Conservation (phyloP, 2,888 invertebrate genomes). For the Dermolepida albohirtum region DNA sequence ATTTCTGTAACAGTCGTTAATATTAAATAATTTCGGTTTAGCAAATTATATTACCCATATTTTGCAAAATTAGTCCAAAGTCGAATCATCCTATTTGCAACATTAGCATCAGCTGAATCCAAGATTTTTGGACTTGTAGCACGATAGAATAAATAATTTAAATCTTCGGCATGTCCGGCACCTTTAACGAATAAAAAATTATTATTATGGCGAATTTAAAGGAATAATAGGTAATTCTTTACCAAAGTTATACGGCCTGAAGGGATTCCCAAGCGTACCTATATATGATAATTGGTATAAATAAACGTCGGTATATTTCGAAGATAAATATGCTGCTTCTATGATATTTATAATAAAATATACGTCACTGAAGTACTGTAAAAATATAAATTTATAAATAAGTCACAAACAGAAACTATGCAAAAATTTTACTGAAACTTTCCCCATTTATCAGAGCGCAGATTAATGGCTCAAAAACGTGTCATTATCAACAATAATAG, state of each 20-base stretch:
- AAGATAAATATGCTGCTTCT: conserved; percentile 1
- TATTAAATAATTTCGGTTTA: background rate
- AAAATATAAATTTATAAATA: background rate
- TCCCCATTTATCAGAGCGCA: no score
- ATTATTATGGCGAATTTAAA: no score
- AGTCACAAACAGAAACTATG: no score
- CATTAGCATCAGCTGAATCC: background rate
- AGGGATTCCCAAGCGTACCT: conserved; percentile 3
- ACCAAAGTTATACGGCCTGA: conserved; percentile 8
- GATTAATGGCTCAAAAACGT: no score
- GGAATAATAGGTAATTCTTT: no score
- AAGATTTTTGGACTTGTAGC: background rate
- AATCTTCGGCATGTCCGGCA: conserved; percentile 16
- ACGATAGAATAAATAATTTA: conserved; percentile 21
- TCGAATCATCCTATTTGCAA: background rate
- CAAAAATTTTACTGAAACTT: no score
- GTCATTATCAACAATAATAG: no score
- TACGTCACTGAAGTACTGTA: conserved; percentile 14
- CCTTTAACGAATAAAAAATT: background rate
- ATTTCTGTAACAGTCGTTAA: background rate
- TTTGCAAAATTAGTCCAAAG: conserved; percentile 21
- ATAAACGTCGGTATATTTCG: conserved; percentile 19
- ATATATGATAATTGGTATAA: conserved; percentile 1
- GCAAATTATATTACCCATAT: background rate
- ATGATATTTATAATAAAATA: conserved; percentile 6